These are phyloP conservation scores for Goniozus legneri DNA, from an alignment of 1,140 invertebrate genomes.

Conservation along the genomic window DNA sequence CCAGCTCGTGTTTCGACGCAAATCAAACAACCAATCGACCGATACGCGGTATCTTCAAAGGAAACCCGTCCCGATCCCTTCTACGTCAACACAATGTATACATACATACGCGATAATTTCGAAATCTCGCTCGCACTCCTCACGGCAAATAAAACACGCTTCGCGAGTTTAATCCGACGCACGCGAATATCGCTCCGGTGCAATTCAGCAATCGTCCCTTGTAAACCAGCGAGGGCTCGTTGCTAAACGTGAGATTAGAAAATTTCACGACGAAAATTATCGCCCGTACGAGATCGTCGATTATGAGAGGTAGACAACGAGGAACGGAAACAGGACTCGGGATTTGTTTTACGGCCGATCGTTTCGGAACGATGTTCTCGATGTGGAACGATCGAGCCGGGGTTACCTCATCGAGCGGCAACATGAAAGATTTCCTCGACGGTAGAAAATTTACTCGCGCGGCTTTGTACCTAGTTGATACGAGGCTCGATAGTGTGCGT, in stretches of 20 bases:
- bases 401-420: constrained; percentile 21
- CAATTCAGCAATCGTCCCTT: too few species aligned
- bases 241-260: too few species aligned
- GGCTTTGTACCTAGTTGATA: too few species aligned
- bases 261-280: neutral
- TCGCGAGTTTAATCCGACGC: too few species aligned
- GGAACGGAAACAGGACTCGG: too few species aligned
- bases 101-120: constrained; percentile 19
- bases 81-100: constrained; percentile 26
- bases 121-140: constrained; percentile 30
- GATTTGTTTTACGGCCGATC: too few species aligned
- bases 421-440: constrained; percentile 26
- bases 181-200: too few species aligned
- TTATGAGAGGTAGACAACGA: too few species aligned
- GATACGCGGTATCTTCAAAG: constrained; percentile 42
- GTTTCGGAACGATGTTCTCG: constrained; percentile 15
- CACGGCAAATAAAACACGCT: too few species aligned
- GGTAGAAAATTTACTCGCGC: constrained; percentile 10
- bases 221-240: too few species aligned
- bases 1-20: constrained; percentile 32
- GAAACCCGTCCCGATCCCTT: constrained; percentile 28
- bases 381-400: neutral
- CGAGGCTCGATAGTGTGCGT: too few species aligned
- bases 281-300: constrained; percentile 7
- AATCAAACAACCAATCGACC: constrained; percentile 38